Percentiles rank a stretch among this genome's conserved stretches.
phyloP scores from a whole-genome alignment of 2,113 vertebrate species.

The Scalopus aquaticus region DNA sequence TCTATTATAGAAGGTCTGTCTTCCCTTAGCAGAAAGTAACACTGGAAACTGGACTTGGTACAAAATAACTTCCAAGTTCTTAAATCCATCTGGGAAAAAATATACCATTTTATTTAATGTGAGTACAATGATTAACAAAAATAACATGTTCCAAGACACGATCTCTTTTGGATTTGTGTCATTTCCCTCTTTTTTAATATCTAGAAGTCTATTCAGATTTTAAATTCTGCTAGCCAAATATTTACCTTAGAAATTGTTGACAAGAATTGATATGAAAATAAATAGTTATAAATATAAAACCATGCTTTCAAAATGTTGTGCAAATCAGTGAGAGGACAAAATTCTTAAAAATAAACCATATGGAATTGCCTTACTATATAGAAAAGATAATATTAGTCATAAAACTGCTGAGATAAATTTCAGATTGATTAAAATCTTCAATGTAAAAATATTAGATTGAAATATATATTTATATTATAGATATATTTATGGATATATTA shows the following conservation, averaged over 20 bases:
- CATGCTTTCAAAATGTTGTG: not conserved
- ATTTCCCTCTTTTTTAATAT: not conserved
- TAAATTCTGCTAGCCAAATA: not conserved
- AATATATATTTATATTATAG: not conserved
- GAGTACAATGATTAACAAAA: not conserved
- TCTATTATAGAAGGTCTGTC: not conserved
- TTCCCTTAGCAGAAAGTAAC: not conserved
- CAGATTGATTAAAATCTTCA: not conserved
- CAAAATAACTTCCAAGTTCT: not conserved
- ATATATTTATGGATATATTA: not conserved
- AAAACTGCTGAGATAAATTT: constrained; percentile 19
- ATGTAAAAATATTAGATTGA: not conserved
- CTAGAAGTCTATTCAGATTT: not conserved
- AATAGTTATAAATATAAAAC: constrained; percentile 21
- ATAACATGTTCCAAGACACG: not conserved
- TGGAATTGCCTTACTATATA: not conserved
- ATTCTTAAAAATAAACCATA: not conserved
- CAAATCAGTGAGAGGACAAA: not conserved
- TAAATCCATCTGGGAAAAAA: not conserved
- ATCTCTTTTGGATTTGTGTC: not conserved
- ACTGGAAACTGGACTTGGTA: not conserved
- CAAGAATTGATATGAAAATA: not conserved
- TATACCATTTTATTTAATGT: not conserved
- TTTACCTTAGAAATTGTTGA: not conserved
- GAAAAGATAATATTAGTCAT: constrained; percentile 3